Evolutionary conservation across 2,797 vertebrate species (phyloP).

Genomic region (Eidolon dupreanum): DNA sequence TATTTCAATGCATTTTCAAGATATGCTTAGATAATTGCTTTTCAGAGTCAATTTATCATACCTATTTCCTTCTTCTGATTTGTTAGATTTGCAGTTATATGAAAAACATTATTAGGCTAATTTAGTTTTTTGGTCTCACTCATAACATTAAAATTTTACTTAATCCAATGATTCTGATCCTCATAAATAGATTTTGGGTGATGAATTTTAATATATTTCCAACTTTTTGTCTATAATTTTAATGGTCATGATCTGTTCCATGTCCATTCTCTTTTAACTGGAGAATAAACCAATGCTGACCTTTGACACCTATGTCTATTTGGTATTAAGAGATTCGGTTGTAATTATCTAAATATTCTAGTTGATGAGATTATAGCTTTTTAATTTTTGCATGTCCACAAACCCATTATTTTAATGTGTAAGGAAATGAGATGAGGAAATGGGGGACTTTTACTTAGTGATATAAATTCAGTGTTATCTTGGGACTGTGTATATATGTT

Average conservation of each 20-base stretch:
- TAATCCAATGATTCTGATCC: background rate
- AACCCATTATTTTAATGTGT: slow-evolving; percentile 5
- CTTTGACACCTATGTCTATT: background rate
- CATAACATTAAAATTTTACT: background rate
- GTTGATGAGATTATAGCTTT: background rate
- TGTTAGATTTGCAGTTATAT: background rate
- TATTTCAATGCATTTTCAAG: background rate
- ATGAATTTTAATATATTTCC: slow-evolving; percentile 5
- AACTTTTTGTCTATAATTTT: background rate
- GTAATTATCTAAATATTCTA: background rate
- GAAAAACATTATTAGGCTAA: slow-evolving; percentile 9
- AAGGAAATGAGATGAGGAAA: slow-evolving; percentile 4
- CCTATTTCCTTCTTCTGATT: background rate
- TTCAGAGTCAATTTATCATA: background rate
- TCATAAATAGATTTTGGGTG: slow-evolving; percentile 9
- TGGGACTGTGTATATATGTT: background rate
- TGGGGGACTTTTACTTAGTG: background rate
- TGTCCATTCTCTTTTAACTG: background rate
- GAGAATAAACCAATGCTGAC: background rate
- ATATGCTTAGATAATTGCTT: background rate
- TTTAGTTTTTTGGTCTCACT: background rate
- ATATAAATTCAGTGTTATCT: background rate
- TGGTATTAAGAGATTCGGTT: background rate
- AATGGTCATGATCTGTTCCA: background rate
- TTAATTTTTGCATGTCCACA: background rate